Base-by-base conservation (phyloP, 2,888 invertebrate species). In the Drosophila neutralis region DNA sequence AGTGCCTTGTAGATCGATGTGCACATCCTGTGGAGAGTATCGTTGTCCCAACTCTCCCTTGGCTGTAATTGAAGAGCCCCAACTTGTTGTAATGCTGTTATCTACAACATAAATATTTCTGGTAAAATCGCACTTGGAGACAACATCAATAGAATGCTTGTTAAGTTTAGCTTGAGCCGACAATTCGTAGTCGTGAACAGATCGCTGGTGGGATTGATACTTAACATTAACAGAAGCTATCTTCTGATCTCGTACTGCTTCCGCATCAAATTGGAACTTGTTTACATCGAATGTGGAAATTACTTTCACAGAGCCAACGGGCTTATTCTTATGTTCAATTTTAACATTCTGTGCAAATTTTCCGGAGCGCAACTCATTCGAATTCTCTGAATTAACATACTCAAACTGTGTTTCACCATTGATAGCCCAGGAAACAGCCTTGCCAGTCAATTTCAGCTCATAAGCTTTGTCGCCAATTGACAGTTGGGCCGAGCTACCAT, bases 181-280 rank as follows among this genome's bases (percentile, higher is more conserved):
- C 0, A 96, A 79, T 61, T 95, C 95, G 3, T 94, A 94, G 33
- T 92, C 92, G 15, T 89, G 84, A 1, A 86, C 78, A 1, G 92
- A 83, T 40, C 93, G 93, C 31, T 92, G 91, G 72, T 94, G 92
- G 24, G 90, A 83, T 65, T 94, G 93, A 2, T 93, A 92, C 18
- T 94, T 93, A 1, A 95, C 70, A 57, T 94, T 93, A 0, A 94
- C 89, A 2, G 94, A 94, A 0, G 94, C 93, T 54, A 95, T 94
- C 72, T 95, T 94, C 70, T 95, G 94, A 0, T 94, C 93, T 82
- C 95, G 95, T 38, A 94, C 92, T 0, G 95, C 93, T 73, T 95
- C 94, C 0, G 95, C 59, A 1, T 95, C 95, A 0, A 94, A 76
- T 76, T 95, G 94, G 10, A 90, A 76, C 35, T 89, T 89, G 21